These are phyloP conservation scores for Heterodera filipjevi DNA, from an alignment of 2,888 invertebrate species.

Conservation along the genomic window DNA sequence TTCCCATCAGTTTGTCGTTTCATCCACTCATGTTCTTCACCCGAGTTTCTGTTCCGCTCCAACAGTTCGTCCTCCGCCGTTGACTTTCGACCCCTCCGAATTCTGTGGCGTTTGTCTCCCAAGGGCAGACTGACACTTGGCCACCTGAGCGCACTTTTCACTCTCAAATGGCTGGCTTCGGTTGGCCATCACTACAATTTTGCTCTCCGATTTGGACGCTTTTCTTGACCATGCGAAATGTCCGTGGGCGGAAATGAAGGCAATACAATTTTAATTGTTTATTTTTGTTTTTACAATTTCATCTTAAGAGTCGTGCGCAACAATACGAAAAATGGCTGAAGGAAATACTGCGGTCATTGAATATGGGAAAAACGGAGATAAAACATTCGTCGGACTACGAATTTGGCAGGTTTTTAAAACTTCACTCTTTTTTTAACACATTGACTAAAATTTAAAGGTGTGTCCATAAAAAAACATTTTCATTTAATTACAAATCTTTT, in stretches of 20 bases:
- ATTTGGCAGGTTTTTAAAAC: slow-evolving; percentile 42
- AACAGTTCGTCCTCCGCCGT: background rate
- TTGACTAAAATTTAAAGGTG: too few relatives aligned
- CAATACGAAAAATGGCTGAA: slow-evolving; percentile 44
- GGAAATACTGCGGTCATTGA: slow-evolving; percentile 31
- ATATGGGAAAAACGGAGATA: slow-evolving; percentile 40
- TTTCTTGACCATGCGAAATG: slow-evolving; percentile 62
- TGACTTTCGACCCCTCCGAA: slow-evolving; percentile 29
- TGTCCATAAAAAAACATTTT: too few relatives aligned
- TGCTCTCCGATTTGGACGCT: slow-evolving; percentile 60
- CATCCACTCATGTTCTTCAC: background rate
- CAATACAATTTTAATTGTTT: slow-evolving; percentile 11
- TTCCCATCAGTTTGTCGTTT: slow-evolving; percentile 17
- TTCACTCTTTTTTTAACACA: too few relatives aligned
- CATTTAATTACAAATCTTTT: too few relatives aligned
- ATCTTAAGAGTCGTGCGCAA: slow-evolving; percentile 28
- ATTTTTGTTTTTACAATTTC: background rate
- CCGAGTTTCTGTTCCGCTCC: background rate
- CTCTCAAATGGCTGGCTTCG: slow-evolving; percentile 35
- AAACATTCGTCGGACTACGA: slow-evolving; percentile 38
- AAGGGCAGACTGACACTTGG: slow-evolving; percentile 46
- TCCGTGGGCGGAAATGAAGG: slow-evolving; percentile 48
- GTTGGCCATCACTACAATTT: slow-evolving; percentile 40
- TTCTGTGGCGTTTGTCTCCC: slow-evolving; percentile 44
- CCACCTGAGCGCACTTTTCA: slow-evolving; percentile 40